These are phyloP conservation scores for Adineta ricciae DNA, from an alignment of 2,888 invertebrate species.

Conservation along the genomic window DNA sequence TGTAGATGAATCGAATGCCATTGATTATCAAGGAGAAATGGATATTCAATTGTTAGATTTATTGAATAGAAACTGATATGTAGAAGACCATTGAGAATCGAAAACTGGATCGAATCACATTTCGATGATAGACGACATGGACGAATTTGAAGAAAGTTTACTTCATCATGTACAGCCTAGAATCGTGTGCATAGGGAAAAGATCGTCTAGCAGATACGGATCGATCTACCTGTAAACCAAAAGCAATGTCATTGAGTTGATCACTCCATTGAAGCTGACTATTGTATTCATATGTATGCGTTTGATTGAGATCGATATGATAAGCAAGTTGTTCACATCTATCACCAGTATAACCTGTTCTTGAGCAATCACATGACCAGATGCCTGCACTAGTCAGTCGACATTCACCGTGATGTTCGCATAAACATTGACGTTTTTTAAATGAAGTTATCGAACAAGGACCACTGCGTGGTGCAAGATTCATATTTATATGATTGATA, in stretches of 20 bases:
- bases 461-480: background rate
- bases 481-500: background rate
- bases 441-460: background rate
- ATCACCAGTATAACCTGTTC: background rate
- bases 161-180: background rate
- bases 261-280: background rate
- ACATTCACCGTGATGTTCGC: background rate
- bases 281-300: background rate
- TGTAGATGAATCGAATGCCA: constrained; percentile 17
- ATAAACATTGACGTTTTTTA: background rate
- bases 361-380: background rate
- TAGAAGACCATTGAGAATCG: constrained; percentile 6
- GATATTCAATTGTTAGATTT: background rate
- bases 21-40: background rate
- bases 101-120: background rate
- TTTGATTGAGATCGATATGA: background rate
- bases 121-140: background rate
- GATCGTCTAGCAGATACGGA: too few relatives aligned
- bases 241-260: background rate
- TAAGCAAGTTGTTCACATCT: background rate
- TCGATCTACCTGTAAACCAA: background rate
- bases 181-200: too few relatives aligned
- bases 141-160: background rate
- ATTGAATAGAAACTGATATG: background rate
- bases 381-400: background rate